Conservation (phyloP, 2,797 vertebrate genomes). For the Sebastolobus alascanus region DNA sequence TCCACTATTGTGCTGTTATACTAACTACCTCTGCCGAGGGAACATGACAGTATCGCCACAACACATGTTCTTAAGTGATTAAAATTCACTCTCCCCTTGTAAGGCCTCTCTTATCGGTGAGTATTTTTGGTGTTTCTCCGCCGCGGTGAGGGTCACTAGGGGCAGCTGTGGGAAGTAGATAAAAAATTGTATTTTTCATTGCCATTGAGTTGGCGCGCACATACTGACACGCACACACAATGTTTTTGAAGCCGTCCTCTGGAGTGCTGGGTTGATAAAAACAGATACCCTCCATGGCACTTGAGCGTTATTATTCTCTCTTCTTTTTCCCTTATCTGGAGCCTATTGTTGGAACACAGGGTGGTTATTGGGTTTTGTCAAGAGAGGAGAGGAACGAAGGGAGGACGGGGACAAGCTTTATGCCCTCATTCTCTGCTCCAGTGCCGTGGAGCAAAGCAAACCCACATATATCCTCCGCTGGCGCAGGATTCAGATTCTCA, state of each 20-base stretch:
- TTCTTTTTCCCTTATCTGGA: slow-evolving; percentile 62
- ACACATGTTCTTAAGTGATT: slow-evolving; percentile 83
- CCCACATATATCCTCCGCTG: slow-evolving; percentile 33
- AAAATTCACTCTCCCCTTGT: slow-evolving; percentile 72
- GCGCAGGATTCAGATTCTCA: slow-evolving; percentile 41
- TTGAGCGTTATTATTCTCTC: slow-evolving; percentile 70
- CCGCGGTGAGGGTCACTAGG: slow-evolving; percentile 66
- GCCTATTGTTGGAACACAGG: slow-evolving; percentile 74
- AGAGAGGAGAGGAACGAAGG: slow-evolving; percentile 47
- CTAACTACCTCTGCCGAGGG: slow-evolving; percentile 76
- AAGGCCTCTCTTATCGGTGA: slow-evolving; percentile 68
- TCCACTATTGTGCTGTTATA: slow-evolving; percentile 69
- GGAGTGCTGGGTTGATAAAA: slow-evolving; percentile 70
- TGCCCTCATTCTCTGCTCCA: slow-evolving; percentile 60
- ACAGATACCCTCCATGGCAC: slow-evolving; percentile 63
- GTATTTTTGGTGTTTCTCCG: slow-evolving; percentile 62
- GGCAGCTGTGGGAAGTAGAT: slow-evolving; percentile 76
- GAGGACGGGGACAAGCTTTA: slow-evolving; percentile 51
- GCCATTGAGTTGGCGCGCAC: slow-evolving; percentile 38
- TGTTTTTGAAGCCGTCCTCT: slow-evolving; percentile 61
- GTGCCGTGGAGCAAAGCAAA: slow-evolving; percentile 56
- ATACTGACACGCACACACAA: slow-evolving; percentile 2
- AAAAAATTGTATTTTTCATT: slow-evolving; percentile 69
- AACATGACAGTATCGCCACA: slow-evolving; percentile 81
- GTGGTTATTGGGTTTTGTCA: slow-evolving; percentile 75